A percentile compares a stretch with the other conserved stretches of the same genome.
phyloP scores from a whole-genome alignment of 2,797 vertebrate species.

The Sarcoramphus papa region DNA sequence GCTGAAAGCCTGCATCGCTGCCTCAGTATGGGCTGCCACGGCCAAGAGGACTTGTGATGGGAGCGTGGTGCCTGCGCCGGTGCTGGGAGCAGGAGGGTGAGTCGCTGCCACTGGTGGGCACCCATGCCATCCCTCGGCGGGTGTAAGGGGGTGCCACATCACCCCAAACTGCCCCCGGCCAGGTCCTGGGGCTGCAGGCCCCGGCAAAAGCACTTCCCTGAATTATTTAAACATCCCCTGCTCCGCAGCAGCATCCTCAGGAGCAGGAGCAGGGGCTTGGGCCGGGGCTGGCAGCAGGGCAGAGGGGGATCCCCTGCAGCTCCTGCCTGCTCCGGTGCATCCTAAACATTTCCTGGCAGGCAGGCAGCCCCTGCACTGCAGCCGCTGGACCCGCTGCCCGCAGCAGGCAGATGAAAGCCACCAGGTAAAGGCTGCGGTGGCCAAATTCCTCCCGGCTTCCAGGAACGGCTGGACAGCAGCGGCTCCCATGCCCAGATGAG shows the following conservation, averaged over 20 bases:
- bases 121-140: fast-evolving
- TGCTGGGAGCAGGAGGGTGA: neutral
- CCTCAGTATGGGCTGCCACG: fast-evolving
- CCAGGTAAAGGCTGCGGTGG: neutral
- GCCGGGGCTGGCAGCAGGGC: neutral
- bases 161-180: too few species aligned
- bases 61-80: neutral
- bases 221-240: neutral
- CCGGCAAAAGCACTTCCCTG: neutral
- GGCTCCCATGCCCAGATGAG: fast-evolving
- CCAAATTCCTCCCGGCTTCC: neutral
- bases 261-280: neutral
- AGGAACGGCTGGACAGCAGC: neutral
- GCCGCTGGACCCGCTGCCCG: neutral
- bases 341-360: neutral
- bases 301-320: neutral
- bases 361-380: neutral
- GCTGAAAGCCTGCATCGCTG: fast-evolving
- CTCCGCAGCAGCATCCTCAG: neutral
- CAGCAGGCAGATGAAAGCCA: neutral
- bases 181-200: neutral
- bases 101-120: neutral
- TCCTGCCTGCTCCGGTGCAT: neutral
- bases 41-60: neutral
- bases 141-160: neutral